Conservation (phyloP, 2,797 vertebrate genomes). For the Anolis apletophallus region DNA sequence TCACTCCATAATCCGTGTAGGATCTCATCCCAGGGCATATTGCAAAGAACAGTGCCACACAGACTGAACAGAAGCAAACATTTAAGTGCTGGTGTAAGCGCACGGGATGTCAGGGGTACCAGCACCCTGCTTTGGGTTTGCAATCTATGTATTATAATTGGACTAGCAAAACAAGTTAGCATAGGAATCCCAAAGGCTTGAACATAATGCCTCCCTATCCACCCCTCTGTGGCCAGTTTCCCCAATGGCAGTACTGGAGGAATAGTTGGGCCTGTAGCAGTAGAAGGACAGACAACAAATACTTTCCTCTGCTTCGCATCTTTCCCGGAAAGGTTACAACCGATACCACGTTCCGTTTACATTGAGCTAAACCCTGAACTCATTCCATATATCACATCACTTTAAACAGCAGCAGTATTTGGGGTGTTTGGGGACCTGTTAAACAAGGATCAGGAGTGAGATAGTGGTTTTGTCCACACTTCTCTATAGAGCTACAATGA, state of each 20-base stretch:
- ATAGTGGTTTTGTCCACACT: neutral
- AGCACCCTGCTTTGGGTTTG: neutral
- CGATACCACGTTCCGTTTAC: neutral
- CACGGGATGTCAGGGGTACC: accelerated
- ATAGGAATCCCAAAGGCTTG: neutral
- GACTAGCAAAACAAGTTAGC: no score
- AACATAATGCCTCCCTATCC: neutral
- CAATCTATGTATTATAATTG: neutral
- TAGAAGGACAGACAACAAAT: neutral
- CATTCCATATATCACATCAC: neutral
- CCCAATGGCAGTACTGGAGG: neutral
- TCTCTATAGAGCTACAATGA: neutral
- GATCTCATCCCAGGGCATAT: neutral
- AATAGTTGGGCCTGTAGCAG: neutral
- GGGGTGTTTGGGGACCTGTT: neutral
- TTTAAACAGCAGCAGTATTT: neutral
- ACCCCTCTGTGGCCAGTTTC: no score
- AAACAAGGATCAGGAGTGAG: neutral
- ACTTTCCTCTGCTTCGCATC: neutral
- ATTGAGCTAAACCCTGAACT: neutral
- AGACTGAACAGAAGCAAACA: neutral
- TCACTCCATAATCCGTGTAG: no score
- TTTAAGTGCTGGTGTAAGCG: neutral
- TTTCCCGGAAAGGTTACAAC: neutral
- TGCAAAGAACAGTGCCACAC: neutral